Evolutionary conservation across 2,113 vertebrate species (phyloP).

Genomic region (Aix galericulata): DNA sequence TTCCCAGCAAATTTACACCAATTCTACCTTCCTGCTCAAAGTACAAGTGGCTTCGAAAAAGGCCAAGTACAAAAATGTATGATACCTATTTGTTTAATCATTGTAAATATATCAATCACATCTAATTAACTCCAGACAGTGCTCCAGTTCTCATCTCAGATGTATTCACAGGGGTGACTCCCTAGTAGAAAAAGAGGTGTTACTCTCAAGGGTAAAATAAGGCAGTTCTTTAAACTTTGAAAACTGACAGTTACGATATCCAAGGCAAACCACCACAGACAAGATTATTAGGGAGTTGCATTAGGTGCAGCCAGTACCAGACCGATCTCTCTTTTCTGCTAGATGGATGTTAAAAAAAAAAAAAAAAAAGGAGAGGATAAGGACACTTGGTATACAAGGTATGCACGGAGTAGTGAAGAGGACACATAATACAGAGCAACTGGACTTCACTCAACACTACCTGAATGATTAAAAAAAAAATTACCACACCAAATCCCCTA

Average conservation of each 20-base stretch:
- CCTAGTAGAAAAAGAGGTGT: not conserved
- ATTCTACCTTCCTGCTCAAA: not conserved
- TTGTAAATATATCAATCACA: not conserved
- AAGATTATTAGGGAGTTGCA: not conserved
- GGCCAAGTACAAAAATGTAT: not conserved
- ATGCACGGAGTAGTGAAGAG: not conserved
- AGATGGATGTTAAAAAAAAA: not conserved
- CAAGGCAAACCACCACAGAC: not conserved
- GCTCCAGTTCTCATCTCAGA: not conserved
- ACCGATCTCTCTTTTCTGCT: not conserved
- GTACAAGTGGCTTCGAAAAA: not conserved
- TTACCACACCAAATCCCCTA: rapidly evolving
- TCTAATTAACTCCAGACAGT: not conserved
- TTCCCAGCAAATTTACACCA: not conserved
- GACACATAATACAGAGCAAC: not conserved
- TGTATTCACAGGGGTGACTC: not conserved
- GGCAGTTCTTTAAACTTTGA: not conserved
- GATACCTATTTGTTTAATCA: not conserved
- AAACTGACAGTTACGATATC: not conserved
- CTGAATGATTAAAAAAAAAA: not conserved
- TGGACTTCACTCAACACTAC: not conserved
- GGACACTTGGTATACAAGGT: not conserved
- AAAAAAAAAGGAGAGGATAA: no score
- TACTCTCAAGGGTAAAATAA: not conserved
- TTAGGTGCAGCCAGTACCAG: not conserved